phyloP scores from a whole-genome alignment of 1,140 invertebrate species.

The Palaemon carinicauda region DNA sequence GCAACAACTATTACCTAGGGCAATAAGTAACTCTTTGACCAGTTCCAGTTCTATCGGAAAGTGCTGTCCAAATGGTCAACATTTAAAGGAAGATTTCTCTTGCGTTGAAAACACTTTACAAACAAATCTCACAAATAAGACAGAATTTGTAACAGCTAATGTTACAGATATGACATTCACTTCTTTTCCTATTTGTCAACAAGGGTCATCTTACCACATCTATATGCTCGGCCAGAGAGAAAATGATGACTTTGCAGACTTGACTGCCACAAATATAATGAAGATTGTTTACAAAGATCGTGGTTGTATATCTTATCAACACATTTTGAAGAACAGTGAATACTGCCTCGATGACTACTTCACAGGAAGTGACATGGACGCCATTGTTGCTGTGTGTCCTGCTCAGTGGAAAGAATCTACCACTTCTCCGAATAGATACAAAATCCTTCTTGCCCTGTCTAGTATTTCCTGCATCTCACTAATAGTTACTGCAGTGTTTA shows the following conservation, averaged over 20 bases:
- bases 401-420: neutral
- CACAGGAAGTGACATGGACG: constrained; percentile 1
- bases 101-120: constrained; percentile 21
- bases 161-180: constrained; percentile 41
- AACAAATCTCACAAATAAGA: constrained; percentile 6
- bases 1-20: constrained; percentile 24
- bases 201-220: constrained; percentile 26
- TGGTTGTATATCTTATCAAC: constrained; percentile 4
- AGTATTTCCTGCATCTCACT: constrained; percentile 54
- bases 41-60: constrained; percentile 38
- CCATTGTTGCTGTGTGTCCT: constrained; percentile 39
- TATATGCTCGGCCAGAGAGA: neutral
- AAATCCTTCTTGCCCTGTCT: constrained; percentile 30
- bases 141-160: constrained; percentile 17
- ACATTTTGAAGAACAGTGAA: neutral
- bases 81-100: constrained; percentile 9
- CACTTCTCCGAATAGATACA: constrained; percentile 43
- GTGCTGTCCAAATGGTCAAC: constrained; percentile 43
- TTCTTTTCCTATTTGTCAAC: constrained; percentile 36
- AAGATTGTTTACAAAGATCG: constrained; percentile 30
- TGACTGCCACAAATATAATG: neutral
- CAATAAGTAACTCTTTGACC: neutral
- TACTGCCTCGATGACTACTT: constrained; percentile 46
- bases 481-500: constrained; percentile 32
- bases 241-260: constrained; percentile 23